Percentiles rank a stretch among this genome's conserved stretches.
Conservation (phyloP, 2,888 invertebrate genomes). For the Xylocampa areola region DNA sequence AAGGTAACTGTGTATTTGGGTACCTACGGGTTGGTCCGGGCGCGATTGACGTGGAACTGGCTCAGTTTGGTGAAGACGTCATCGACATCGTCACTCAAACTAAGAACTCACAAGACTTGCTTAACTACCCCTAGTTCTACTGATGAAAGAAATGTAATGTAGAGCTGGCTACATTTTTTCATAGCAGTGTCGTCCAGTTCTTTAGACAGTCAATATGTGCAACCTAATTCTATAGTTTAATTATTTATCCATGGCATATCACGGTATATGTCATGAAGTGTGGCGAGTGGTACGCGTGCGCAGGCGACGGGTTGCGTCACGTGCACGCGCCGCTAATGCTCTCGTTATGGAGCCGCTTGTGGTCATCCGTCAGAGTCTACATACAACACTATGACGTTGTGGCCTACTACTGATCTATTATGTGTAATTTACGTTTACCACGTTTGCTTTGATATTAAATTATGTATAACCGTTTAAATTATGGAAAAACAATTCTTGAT, state of each 20-base stretch:
- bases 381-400: background rate
- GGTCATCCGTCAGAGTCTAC: background rate
- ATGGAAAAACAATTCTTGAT: too few species aligned
- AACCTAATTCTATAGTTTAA: background rate
- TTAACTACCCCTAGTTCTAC: too few species aligned
- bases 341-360: background rate
- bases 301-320: conserved; percentile 6
- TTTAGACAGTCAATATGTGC: background rate
- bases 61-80: background rate
- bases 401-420: too few species aligned
- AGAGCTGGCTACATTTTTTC: too few species aligned
- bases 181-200: too few species aligned
- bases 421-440: too few species aligned
- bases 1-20: conserved; percentile 38
- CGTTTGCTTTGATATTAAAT: too few species aligned
- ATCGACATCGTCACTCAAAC: too few species aligned
- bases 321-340: background rate
- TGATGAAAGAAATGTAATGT: too few species aligned
- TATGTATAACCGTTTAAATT: too few species aligned
- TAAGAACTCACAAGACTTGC: too few species aligned
- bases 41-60: background rate
- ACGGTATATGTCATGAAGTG: too few species aligned
- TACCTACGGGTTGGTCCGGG: background rate
- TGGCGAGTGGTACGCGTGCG: background rate
- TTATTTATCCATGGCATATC: background rate